Evolutionary conservation across 2,888 invertebrate genomes (phyloP).

Genomic region (Mayetiola destructor): DNA sequence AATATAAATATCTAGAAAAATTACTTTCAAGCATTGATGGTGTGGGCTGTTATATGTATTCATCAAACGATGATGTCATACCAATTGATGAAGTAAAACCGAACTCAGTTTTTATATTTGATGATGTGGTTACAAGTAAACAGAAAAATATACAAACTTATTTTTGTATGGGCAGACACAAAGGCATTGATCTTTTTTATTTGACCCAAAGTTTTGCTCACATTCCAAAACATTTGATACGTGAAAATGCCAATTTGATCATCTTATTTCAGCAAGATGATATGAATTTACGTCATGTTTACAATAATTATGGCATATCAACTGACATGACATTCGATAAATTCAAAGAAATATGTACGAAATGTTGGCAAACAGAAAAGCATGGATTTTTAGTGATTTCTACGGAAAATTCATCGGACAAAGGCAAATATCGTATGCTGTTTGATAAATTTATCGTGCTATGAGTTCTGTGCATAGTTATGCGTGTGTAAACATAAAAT

Average conservation of each 20-base stretch:
- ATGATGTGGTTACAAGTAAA: constrained; percentile 27
- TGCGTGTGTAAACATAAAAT: no score
- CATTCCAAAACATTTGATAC: constrained; percentile 26
- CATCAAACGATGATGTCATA: constrained; percentile 20
- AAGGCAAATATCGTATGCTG: neutral
- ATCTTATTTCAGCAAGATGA: constrained; percentile 27
- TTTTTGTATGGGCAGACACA: constrained; percentile 25
- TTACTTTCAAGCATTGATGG: constrained; percentile 19
- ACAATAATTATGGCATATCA: neutral
- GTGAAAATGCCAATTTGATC: constrained; percentile 26
- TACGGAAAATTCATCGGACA: constrained; percentile 11
- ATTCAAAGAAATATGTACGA: constrained; percentile 24
- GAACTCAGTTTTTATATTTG: constrained; percentile 27
- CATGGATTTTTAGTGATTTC: constrained; percentile 24
- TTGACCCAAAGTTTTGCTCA: constrained; percentile 24
- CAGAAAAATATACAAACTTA: constrained; percentile 22
- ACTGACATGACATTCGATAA: constrained; percentile 22
- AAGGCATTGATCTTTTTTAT: constrained; percentile 25
- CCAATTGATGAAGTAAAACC: constrained; percentile 18
- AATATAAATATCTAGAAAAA: constrained; percentile 21
- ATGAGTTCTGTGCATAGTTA: no score
- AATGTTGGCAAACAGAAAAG: constrained; percentile 25
- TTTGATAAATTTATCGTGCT: neutral
- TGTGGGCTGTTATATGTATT: constrained; percentile 17
- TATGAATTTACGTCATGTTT: constrained; percentile 24